A percentile compares a stretch with the other conserved stretches of the same genome.
Evolutionary conservation across 2,797 vertebrate genomes (phyloP).

Genomic region (Margarornis squamiger): DNA sequence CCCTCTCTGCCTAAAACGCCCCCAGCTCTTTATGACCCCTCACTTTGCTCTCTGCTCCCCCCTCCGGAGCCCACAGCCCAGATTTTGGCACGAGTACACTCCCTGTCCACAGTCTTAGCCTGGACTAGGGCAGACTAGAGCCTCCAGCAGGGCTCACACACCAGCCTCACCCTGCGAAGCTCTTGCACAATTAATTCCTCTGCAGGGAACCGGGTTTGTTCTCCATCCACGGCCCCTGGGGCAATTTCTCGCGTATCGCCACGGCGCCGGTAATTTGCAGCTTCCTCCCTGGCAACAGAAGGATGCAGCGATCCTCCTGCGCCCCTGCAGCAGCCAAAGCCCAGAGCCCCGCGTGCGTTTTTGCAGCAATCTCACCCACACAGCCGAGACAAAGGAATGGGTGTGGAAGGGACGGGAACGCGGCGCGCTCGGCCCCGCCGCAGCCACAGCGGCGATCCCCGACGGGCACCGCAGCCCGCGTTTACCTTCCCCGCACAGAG

Average conservation of each 20-base stretch:
- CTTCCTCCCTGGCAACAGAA: background rate
- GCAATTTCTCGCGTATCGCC: background rate
- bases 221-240: background rate
- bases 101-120: background rate
- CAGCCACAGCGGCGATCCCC: background rate
- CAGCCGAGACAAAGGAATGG: conserved; percentile 40
- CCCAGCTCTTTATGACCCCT: background rate
- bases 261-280: background rate
- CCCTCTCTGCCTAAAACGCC: background rate
- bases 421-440: background rate
- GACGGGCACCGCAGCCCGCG: background rate
- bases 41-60: background rate
- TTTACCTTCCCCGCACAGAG: background rate
- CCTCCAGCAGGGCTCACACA: background rate
- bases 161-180: background rate
- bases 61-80: background rate
- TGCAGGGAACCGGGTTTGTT: background rate
- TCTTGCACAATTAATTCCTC: background rate
- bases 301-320: background rate
- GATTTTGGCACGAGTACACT: background rate
- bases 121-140: background rate
- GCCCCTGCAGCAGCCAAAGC: background rate
- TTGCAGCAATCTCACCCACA: background rate
- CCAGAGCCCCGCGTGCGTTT: background rate
- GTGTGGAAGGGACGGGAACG: background rate